phyloP scores from a whole-genome alignment of 2,797 vertebrate species.

The Chelmon rostratus region DNA sequence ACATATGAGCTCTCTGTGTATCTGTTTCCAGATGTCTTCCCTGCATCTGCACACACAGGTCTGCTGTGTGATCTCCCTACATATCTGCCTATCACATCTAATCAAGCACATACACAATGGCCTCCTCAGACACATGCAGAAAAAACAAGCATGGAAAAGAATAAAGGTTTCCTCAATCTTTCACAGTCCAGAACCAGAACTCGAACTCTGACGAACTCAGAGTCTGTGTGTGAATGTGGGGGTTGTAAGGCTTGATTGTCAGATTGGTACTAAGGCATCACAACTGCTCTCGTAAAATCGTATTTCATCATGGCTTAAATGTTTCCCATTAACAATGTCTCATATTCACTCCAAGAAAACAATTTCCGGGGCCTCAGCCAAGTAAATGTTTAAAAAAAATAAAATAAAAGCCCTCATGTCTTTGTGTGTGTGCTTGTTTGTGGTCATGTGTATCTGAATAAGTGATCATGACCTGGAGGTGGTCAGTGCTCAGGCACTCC shows the following conservation, averaged over 20 bases:
- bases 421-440: constrained; percentile 12
- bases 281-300: background rate
- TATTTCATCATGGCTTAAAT: background rate
- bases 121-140: too few species aligned
- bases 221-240: constrained; percentile 39
- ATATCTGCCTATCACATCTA: constrained; percentile 49
- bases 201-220: too few species aligned
- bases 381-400: constrained; percentile 7
- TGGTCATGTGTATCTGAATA: constrained; percentile 17
- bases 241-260: background rate
- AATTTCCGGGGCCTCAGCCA: background rate
- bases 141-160: too few species aligned
- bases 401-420: too few species aligned
- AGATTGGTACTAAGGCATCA: background rate
- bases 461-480: constrained; percentile 36
- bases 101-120: constrained; percentile 9
- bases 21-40: constrained; percentile 62
- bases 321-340: background rate
- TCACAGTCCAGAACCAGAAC: background rate
- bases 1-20: background rate
- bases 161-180: too few species aligned
- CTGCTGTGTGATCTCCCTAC: constrained; percentile 42
- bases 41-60: constrained; percentile 23
- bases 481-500: constrained; percentile 41
- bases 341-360: background rate